Base-by-base conservation (phyloP, 1,140 invertebrate genomes). In the Papilio helenus region DNA sequence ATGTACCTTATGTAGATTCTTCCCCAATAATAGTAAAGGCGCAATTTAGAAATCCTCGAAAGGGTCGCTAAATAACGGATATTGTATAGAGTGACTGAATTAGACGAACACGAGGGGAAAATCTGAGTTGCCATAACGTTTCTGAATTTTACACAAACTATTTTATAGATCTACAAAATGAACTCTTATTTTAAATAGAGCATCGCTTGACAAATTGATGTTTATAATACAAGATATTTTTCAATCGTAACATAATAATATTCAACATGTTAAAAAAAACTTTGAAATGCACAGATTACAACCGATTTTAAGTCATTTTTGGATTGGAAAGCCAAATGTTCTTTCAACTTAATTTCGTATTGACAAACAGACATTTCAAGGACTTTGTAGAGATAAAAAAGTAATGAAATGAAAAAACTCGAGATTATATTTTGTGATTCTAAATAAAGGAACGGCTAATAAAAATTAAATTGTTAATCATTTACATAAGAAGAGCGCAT, bases 31-130 rank as follows among this genome's bases (percentile, higher is more conserved):
- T 26, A 14, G 16, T 42, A 9, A 51, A 49, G 82, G 81, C 82
- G 51, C 74, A 76, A 58, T 76, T 71, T 84, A 82, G 72, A 81
- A 81, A 83, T 83, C 80, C 80, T 77, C 73, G 74, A 65, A 72
- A 83, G 87, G 88, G 88, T 83, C 83, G 80, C 83, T 86, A 86
- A 87, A 87, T 86, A 87, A 86, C 91, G 91, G 91, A 92, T 91
- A 90, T 92, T 88, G 84, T 80, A 83, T 80, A 89, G 88, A 86
- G 80, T 86, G 85, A 89, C 86, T 83, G 82, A 87, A 88, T 89
- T 86, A 83, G 82, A 81, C 34, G 72, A 46, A 51, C 77, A 58
- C 80, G 76, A 72, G 51, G 49, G 55, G 76, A 46, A 39, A 81
- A 58, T 72, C 49, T 34, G 81, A 80, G 81, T 82, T 84, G 82